phyloP scores from a whole-genome alignment of 2,797 vertebrate genomes.

The Perodicticus potto region DNA sequence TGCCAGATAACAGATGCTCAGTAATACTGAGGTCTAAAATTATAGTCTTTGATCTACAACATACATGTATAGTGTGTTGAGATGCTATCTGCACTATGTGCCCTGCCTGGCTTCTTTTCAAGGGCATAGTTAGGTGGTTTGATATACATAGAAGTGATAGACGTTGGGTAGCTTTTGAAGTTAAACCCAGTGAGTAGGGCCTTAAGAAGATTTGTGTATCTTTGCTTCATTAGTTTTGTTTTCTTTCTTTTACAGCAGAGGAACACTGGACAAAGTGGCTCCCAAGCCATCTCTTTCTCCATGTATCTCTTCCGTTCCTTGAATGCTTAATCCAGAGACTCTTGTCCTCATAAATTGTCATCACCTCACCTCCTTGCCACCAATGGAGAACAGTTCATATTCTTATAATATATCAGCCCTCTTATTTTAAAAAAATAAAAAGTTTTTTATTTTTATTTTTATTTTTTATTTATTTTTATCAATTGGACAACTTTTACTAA shows the following conservation, averaged over 20 bases:
- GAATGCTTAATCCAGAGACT: background rate
- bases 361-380: background rate
- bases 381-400: background rate
- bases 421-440: background rate
- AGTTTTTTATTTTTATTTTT: too few relatives aligned
- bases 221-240: slow-evolving; percentile 18
- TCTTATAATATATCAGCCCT: background rate
- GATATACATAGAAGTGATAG: background rate
- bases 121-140: background rate
- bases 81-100: background rate
- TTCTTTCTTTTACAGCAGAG: slow-evolving; percentile 23
- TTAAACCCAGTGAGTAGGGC: background rate
- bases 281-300: background rate
- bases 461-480: too few relatives aligned
- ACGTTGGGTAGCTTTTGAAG: background rate
- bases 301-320: background rate
- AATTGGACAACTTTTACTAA: too few relatives aligned
- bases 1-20: slow-evolving; percentile 20
- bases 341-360: background rate
- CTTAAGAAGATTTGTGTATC: background rate
- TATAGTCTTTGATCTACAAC: background rate
- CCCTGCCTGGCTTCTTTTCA: background rate
- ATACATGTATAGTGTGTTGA: background rate
- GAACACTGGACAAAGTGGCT: background rate
- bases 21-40: background rate